Evolutionary conservation across 2,797 vertebrate genomes (phyloP).

Genomic region (Psittacula echo): DNA sequence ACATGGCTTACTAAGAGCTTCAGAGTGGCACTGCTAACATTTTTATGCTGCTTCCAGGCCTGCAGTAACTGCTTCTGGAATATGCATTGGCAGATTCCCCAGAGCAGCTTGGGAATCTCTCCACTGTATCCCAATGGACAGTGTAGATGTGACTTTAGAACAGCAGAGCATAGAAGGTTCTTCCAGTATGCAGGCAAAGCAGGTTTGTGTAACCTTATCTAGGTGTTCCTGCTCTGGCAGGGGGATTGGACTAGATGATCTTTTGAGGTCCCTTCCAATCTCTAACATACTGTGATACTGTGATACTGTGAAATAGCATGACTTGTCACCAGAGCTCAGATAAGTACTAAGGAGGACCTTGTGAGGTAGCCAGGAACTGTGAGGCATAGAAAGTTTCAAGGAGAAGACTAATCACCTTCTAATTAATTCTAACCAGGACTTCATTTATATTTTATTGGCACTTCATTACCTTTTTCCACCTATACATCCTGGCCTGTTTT

Average conservation of each 20-base stretch:
- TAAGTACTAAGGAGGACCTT: not conserved
- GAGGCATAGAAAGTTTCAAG: not conserved
- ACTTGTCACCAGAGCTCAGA: not conserved
- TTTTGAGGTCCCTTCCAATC: no score
- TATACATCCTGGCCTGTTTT: not conserved
- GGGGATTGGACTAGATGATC: no score
- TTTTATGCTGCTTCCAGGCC: not conserved
- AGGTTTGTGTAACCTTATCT: no score
- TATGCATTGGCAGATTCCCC: not conserved
- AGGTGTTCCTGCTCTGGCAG: no score
- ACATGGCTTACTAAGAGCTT: not conserved
- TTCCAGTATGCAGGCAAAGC: not conserved
- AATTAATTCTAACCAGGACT: not conserved
- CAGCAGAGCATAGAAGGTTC: not conserved
- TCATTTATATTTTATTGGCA: constrained; percentile 26
- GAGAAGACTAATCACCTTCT: not conserved
- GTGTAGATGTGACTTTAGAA: not conserved
- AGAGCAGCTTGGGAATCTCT: not conserved
- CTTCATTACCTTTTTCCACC: not conserved
- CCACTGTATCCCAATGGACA: not conserved
- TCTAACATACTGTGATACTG: no score
- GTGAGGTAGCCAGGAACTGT: not conserved
- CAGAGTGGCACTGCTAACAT: not conserved
- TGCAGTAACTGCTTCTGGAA: not conserved
- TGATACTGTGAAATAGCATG: not conserved